These are phyloP conservation scores for Drosophila varians DNA, from an alignment of 1,140 invertebrate species.

Conservation along the genomic window DNA sequence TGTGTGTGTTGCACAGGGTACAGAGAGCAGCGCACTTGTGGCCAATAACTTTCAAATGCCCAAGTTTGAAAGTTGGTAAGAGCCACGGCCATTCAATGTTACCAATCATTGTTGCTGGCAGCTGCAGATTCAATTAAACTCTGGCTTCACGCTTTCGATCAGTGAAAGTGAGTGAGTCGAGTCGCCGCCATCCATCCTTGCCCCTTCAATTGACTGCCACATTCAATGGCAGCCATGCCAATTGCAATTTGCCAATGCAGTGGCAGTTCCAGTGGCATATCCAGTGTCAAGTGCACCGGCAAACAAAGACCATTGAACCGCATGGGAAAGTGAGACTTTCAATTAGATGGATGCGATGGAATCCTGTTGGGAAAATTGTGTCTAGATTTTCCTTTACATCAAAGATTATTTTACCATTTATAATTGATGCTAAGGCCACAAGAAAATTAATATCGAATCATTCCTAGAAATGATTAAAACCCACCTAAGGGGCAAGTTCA, in stretches of 20 bases:
- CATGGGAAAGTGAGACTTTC: constrained; percentile 16
- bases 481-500: constrained; percentile 63
- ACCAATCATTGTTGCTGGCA: constrained; percentile 64
- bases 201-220: constrained; percentile 28
- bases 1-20: constrained; percentile 13
- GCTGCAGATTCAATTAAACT: constrained; percentile 75
- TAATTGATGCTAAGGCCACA: neutral
- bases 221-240: constrained; percentile 44
- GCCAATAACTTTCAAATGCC: constrained; percentile 77
- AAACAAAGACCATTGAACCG: constrained; percentile 56
- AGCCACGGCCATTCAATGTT: constrained; percentile 59
- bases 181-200: constrained; percentile 25
- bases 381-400: neutral
- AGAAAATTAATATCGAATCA: neutral
- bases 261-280: constrained; percentile 13
- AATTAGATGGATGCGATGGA: neutral
- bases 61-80: constrained; percentile 72
- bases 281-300: constrained; percentile 66
- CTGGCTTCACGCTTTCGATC: constrained; percentile 76
- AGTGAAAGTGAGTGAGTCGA: constrained; percentile 64
- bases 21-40: constrained; percentile 43
- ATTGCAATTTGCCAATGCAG: constrained; percentile 29
- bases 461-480: constrained; percentile 9
- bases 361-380: constrained; percentile 3
- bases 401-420: no score